Base-by-base conservation (phyloP, 2,888 invertebrate species). In the Glyphotaelius pellucidus region DNA sequence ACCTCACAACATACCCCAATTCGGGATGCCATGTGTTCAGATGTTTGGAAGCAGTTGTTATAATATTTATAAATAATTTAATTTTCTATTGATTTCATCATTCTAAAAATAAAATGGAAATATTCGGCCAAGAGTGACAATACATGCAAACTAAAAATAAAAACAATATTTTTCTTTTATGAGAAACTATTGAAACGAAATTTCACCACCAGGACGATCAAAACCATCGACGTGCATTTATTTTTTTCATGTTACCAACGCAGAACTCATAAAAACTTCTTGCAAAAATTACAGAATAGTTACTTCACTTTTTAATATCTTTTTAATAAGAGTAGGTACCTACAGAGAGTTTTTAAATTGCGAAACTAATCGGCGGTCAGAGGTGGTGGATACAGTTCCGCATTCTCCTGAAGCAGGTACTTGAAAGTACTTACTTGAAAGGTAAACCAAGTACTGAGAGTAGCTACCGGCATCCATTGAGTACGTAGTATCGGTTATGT, bases 331-430 rank as follows among this genome's bases (percentile, higher is more conserved):
- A 67, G 25, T 67, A 67, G 42, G 42, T 12, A 12, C 9, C 38
- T 9, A 38, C 25, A 25, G 67, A 67, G 67, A 67, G 14, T 67
- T 35, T 47, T 86, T 14, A 86, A 47, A 86, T 47, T 86, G 38
- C 86, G 19, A 86, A 30, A 86, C 30, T 42, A 47, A 42, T 86
- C 47, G 38, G 86, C 47, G 86, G 86, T 42, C 86, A 86, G 47
- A 86, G 86, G 86, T 86, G 86, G 30, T 14, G 31, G 86, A 86
- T 86, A 25, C 86, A 86, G 86, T 86, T 86, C 86, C 86, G 86
- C 86, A 86, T 86, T 86, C 86, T 86, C 38, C 30, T 25, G 83
- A 19, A 15, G 83, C n/a, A 25, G 81, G 81, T 32, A 83, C 81
- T 25, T 38, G n/a, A 25, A n/a, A 67, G 67, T 83, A 38, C 83